Conservation (phyloP, 2,113 vertebrate genomes). For the Bubalus kerabau region DNA sequence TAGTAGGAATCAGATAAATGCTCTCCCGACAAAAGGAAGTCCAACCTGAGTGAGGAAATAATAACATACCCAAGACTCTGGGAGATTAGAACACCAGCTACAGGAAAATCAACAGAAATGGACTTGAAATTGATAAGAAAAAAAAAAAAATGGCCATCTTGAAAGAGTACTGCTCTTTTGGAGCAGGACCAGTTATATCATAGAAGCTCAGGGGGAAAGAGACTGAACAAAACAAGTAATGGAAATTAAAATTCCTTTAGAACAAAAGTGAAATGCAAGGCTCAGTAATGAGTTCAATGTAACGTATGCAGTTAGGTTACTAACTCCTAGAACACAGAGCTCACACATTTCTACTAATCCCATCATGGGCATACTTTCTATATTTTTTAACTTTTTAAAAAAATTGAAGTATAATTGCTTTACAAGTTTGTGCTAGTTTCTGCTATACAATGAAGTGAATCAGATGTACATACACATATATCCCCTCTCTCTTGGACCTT, state of each 20-base stretch:
- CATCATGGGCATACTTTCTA: not conserved
- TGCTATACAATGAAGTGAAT: not conserved
- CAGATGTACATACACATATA: not conserved
- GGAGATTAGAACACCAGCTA: not conserved
- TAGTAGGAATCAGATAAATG: not conserved
- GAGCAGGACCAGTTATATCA: not conserved
- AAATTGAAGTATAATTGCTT: not conserved
- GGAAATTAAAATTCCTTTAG: not conserved
- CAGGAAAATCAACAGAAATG: not conserved
- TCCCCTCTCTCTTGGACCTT: not conserved
- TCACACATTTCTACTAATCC: not conserved
- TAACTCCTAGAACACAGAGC: not conserved
- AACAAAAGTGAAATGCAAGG: not conserved
- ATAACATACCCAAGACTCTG: not conserved
- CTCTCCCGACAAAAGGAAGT: not conserved
- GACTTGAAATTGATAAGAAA: not conserved
- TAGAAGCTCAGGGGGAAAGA: not conserved
- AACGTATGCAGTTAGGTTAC: not conserved
- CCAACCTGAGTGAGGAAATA: not conserved
- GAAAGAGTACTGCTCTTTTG: not conserved
- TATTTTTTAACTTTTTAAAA: fast-evolving
- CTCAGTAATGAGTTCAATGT: not conserved
- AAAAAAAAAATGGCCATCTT: not conserved
- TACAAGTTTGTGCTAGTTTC: not conserved
- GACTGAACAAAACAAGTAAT: not conserved